Percentiles rank a stretch among this genome's conserved stretches.
These are phyloP conservation scores for Eriocheir sinensis DNA, from an alignment of 1,140 invertebrate genomes.

Conservation along the genomic window DNA sequence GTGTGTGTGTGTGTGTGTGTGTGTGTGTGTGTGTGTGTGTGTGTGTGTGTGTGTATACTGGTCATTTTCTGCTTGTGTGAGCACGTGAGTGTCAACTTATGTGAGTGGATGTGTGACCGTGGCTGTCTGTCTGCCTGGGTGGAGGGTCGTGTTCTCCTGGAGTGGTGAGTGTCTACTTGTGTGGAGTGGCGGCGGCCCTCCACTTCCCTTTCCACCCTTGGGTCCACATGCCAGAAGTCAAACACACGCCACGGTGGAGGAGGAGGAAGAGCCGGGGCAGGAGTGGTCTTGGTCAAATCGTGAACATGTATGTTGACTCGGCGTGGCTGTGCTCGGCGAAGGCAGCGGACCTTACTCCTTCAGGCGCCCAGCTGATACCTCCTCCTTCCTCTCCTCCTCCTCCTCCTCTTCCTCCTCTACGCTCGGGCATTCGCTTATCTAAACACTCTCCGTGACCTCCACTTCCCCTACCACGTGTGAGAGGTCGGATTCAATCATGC, in stretches of 20 bases:
- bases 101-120: background rate
- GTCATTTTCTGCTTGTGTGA: background rate
- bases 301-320: conserved; percentile 66
- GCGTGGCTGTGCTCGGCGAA: conserved; percentile 43
- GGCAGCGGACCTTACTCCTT: conserved; percentile 68
- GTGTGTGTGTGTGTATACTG: conserved; percentile 39
- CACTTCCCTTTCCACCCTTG: background rate
- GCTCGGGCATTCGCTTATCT: background rate
- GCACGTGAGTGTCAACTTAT: background rate
- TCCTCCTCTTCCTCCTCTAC: background rate
- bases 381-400: background rate
- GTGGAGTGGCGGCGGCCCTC: background rate
- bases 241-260: conserved; percentile 2
- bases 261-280: background rate
- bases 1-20: conserved; percentile 7
- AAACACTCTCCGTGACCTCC: background rate
- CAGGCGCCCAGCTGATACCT: conserved; percentile 69
- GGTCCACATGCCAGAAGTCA: background rate
- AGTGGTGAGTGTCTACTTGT: background rate
- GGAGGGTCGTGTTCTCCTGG: background rate
- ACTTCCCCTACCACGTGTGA: background rate
- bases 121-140: background rate
- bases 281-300: conserved; percentile 37
- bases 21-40: conserved; percentile 31
- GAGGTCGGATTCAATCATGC: background rate